A percentile compares a stretch with the other conserved stretches of the same genome.
phyloP scores from a whole-genome alignment of 2,797 vertebrate species.

The Pseudomugil tenellus region DNA sequence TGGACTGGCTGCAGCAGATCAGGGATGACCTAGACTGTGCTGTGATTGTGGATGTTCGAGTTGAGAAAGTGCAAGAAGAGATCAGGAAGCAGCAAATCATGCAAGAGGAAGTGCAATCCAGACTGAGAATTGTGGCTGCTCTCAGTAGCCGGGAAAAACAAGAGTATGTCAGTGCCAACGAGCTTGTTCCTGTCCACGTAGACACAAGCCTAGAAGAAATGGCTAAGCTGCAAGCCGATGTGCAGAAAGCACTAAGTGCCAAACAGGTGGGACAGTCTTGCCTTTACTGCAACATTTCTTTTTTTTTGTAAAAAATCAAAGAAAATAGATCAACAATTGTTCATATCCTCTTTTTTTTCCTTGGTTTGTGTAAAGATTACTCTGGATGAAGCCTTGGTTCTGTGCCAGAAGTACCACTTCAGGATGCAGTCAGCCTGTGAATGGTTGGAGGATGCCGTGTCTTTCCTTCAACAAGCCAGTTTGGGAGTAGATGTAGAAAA shows the following conservation, averaged over 20 bases:
- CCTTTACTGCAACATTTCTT: background rate
- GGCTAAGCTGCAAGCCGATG: slow-evolving; percentile 87
- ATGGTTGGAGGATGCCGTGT: slow-evolving; percentile 95
- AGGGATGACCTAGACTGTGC: slow-evolving; percentile 86
- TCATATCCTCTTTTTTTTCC: background rate
- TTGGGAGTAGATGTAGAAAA: slow-evolving; percentile 93
- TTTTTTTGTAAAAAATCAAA: background rate
- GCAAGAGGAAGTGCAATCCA: slow-evolving; percentile 95
- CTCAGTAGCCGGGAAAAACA: slow-evolving; percentile 92
- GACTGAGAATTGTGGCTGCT: slow-evolving; percentile 92
- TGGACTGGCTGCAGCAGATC: slow-evolving; percentile 91
- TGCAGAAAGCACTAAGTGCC: slow-evolving; percentile 86
- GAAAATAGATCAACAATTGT: rapidly evolving
- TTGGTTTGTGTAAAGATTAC: slow-evolving; percentile 79
- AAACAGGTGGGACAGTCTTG: slow-evolving; percentile 86
- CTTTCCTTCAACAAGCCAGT: slow-evolving; percentile 88
- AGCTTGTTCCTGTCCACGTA: slow-evolving; percentile 89
- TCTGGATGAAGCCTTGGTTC: slow-evolving; percentile 86
- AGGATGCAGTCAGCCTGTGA: slow-evolving; percentile 89
- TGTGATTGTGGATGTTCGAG: slow-evolving; percentile 86
- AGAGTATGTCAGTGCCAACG: slow-evolving; percentile 89
- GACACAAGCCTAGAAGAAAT: slow-evolving; percentile 89
- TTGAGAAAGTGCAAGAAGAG: slow-evolving; percentile 94
- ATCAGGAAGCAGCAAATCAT: slow-evolving; percentile 95
- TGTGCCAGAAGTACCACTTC: slow-evolving; percentile 93